phyloP scores from a whole-genome alignment of 92 coral and sea anemone species.

The Heliopora coerulea region DNA sequence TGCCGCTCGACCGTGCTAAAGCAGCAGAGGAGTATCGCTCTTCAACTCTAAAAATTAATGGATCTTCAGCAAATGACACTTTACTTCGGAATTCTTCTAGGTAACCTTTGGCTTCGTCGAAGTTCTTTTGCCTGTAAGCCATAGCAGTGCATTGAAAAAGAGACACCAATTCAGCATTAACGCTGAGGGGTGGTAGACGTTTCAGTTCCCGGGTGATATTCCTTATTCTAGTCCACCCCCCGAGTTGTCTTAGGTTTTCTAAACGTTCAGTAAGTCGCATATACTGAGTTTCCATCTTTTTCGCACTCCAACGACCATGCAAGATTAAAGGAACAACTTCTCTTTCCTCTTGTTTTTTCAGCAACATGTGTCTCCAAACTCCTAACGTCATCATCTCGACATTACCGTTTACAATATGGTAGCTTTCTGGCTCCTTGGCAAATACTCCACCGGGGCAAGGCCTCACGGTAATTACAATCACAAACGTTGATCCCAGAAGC shows the following conservation, averaged over 20 bases:
- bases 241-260: conserved; percentile 22
- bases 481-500: conserved; percentile 13
- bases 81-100: conserved; percentile 8
- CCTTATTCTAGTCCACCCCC: conserved; percentile 6
- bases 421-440: conserved; percentile 41
- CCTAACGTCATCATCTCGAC: conserved; percentile 38
- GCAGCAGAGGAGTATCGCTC: conserved; percentile 33
- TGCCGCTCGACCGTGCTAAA: conserved; percentile 49
- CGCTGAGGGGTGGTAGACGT: background rate
- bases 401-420: conserved; percentile 43
- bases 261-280: conserved; percentile 26
- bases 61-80: conserved; percentile 12
- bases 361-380: conserved; percentile 10
- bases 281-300: conserved; percentile 12
- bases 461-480: conserved; percentile 33
- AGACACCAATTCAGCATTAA: background rate
- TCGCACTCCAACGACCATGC: conserved; percentile 36
- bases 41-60: conserved; percentile 19
- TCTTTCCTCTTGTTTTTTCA: background rate
- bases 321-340: background rate
- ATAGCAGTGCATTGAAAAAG: conserved; percentile 8
- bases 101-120: conserved; percentile 10
- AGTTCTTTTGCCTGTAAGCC: conserved; percentile 25
- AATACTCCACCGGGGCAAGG: conserved; percentile 51
- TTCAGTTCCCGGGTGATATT: background rate